Evolutionary conservation across 2,888 invertebrate genomes (phyloP).

Genomic region (Phaedon cochleariae): DNA sequence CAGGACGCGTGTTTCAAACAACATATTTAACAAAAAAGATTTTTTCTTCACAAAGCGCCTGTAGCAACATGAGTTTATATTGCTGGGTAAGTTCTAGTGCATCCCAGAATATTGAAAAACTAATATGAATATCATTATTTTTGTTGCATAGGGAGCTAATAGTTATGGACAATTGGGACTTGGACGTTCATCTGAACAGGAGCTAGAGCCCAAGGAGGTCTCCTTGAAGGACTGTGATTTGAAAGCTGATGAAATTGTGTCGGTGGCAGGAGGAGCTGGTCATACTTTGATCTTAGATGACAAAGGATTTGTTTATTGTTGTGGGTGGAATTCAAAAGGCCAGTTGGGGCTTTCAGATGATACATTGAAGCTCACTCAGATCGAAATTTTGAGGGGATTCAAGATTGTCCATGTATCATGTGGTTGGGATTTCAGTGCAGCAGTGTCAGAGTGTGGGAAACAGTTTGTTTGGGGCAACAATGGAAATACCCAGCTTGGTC

Average conservation of each 20-base stretch:
- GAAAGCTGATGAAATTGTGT: conserved; percentile 65
- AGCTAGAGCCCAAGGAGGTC: conserved; percentile 66
- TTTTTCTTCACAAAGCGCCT: conserved; percentile 30
- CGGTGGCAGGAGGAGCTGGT: conserved; percentile 80
- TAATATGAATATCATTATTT: not conserved
- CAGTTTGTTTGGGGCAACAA: conserved; percentile 88
- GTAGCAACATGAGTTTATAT: conserved; percentile 54
- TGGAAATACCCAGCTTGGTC: conserved; percentile 78
- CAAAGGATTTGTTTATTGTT: conserved; percentile 75
- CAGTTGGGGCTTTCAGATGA: conserved; percentile 72
- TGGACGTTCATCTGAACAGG: conserved; percentile 73
- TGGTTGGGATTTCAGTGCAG: conserved; percentile 86
- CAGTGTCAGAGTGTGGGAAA: conserved; percentile 72
- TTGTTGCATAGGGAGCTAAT: conserved; percentile 75
- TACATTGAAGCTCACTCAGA: conserved; percentile 67
- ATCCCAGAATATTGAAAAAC: not conserved
- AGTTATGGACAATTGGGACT: conserved; percentile 83
- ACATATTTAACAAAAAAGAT: conserved; percentile 39
- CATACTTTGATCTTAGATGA: conserved; percentile 76
- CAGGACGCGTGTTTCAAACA: conserved; percentile 49
- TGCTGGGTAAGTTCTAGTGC: conserved; percentile 54
- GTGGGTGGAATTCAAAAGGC: conserved; percentile 81
- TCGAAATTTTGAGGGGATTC: conserved; percentile 67
- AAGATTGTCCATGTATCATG: conserved; percentile 72
- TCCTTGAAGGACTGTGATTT: conserved; percentile 54